Evolutionary conservation across 2,888 invertebrate species (phyloP).

Genomic region (Caenorhabditis japonica): DNA sequence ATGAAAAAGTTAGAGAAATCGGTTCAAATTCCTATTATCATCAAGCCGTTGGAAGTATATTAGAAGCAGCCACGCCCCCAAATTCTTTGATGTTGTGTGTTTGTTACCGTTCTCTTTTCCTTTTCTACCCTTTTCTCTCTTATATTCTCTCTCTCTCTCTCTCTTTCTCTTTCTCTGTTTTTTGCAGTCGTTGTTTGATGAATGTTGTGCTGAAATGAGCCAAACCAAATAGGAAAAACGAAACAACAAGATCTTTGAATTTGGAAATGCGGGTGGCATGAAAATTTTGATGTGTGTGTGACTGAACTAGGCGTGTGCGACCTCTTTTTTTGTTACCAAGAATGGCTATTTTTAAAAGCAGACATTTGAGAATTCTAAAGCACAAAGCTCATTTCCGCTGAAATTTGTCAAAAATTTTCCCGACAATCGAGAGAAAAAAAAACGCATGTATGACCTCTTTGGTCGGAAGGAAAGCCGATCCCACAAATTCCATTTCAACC

Average conservation of each 20-base stretch:
- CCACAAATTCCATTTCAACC: not conserved
- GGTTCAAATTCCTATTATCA: too few species aligned
- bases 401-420: not conserved
- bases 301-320: slow-evolving; percentile 18
- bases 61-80: too few species aligned
- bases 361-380: not conserved
- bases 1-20: too few species aligned
- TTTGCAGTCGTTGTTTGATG: slow-evolving; percentile 13
- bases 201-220: slow-evolving; percentile 31
- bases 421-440: slow-evolving; percentile 4
- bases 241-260: not conserved
- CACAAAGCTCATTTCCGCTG: not conserved
- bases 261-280: slow-evolving; percentile 8
- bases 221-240: slow-evolving; percentile 1
- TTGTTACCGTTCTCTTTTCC: slow-evolving; percentile 28
- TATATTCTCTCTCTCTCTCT: slow-evolving; percentile 21
- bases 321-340: slow-evolving; percentile 3
- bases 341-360: slow-evolving; percentile 6
- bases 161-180: slow-evolving; percentile 19
- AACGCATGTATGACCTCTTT: slow-evolving; percentile 44
- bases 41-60: too few species aligned
- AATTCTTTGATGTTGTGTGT: slow-evolving; percentile 35
- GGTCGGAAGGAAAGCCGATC: slow-evolving; percentile 3
- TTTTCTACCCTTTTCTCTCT: slow-evolving; percentile 23
- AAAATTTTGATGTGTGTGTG: slow-evolving; percentile 4